Conservation (phyloP, 1,140 invertebrate species). For the Samia ricini region DNA sequence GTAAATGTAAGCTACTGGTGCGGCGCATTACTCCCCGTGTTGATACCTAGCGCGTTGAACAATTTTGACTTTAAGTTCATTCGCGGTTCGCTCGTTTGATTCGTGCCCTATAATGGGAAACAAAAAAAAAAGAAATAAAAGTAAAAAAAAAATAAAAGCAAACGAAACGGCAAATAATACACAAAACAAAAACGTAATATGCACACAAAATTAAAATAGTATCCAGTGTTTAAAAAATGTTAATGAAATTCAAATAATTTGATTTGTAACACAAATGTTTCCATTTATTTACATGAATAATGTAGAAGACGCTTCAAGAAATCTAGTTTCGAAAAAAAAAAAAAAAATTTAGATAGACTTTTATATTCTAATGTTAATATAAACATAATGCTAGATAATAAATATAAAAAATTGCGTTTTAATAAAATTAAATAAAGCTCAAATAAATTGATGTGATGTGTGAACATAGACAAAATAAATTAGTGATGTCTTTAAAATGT, state of each 20-base stretch:
- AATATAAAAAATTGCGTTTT: no score
- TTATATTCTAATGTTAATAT: no score
- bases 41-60: constrained; percentile 77
- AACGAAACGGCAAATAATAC: constrained; percentile 3
- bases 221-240: no score
- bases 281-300: neutral
- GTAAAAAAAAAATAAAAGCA: constrained; percentile 44
- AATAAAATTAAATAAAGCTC: no score
- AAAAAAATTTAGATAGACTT: no score
- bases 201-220: no score
- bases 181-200: neutral
- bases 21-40: constrained; percentile 65
- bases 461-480: neutral
- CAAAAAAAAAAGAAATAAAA: constrained; percentile 38
- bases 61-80: constrained; percentile 77
- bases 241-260: neutral
- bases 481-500: neutral
- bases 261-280: neutral
- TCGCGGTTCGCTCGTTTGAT: constrained; percentile 70
- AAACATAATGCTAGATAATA: no score
- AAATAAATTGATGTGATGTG: no score
- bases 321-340: neutral
- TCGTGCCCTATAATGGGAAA: constrained; percentile 65
- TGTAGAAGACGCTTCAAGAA: no score
- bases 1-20: constrained; percentile 62